These are phyloP conservation scores for Tiaroga cobitis DNA, from an alignment of 2,797 vertebrate species.

Conservation along the genomic window DNA sequence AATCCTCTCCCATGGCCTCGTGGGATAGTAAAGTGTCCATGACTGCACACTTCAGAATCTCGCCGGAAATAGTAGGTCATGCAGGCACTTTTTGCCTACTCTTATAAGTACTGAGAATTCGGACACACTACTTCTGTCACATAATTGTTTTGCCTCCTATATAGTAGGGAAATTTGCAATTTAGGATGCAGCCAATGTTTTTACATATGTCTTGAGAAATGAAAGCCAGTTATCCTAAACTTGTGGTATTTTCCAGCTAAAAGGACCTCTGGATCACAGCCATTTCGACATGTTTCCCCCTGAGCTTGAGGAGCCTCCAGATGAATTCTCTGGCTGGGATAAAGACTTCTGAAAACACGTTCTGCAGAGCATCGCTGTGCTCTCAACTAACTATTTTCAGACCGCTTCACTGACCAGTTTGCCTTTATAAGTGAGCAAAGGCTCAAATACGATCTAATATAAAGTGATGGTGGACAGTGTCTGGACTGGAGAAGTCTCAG, in stretches of 20 bases:
- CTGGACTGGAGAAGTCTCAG: conserved; percentile 1
- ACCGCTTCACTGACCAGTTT: conserved; percentile 1
- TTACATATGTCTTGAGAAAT: background rate
- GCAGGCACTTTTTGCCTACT: background rate
- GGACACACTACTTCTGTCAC: background rate
- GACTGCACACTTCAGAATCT: background rate
- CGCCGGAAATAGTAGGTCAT: background rate
- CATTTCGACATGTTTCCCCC: conserved; percentile 81
- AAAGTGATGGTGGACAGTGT: background rate
- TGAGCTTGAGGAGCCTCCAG: conserved; percentile 75
- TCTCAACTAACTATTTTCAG: background rate
- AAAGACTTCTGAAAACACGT: conserved; percentile 76
- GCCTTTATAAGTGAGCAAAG: background rate
- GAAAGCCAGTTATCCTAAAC: background rate
- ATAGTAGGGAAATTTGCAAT: background rate
- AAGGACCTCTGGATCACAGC: conserved; percentile 79
- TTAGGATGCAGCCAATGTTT: background rate
- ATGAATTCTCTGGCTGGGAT: conserved; percentile 83
- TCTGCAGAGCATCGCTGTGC: background rate
- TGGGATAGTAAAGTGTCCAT: background rate
- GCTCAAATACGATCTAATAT: background rate
- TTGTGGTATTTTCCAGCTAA: conserved; percentile 67
- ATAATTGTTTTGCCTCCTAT: background rate
- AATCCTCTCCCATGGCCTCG: background rate
- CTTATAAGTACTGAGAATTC: background rate